Evolutionary conservation across 2,888 invertebrate genomes (phyloP), one percentile per base, ranked within the genome.

Genomic region (Amblyjoppa proteus): DNA sequence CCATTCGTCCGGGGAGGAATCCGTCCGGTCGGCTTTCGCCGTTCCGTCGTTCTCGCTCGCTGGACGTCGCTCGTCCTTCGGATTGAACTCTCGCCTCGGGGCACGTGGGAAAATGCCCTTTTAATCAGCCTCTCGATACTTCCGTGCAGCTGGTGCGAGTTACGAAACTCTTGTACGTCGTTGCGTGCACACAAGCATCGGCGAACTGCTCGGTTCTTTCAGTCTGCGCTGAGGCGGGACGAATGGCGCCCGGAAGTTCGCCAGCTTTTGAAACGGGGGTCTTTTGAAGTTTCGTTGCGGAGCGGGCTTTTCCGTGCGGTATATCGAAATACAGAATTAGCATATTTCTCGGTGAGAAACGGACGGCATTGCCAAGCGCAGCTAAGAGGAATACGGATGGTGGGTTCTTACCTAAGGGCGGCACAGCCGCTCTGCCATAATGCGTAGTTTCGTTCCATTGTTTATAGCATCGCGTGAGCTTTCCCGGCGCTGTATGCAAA

Each of bases 401-500:
- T 6, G 31, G 6, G 7, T 68, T 68, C 66, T 68, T 68, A 38
- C 38, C 20, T 38, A 11, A 68, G 38, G 20, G 11, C 25, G 38
- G 2, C 41, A 9, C 16, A 41, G n/a, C 38, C 20, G 7, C 9
- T n/a, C 38, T 38, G 38, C 38, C 34, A 38, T 66, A 34, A 16
- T 34, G 66, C 38, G 41, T 41, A 68, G n/a, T 68, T n/a, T 41
- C 38, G 20, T 41, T 16, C 28, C 58, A 85, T 87, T 87, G 87
- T 88, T 88, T 88, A 89, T 83, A 82, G 79, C 79, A 80, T 70
- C 70, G 41, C 38, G 41, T 41, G 20, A 68, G 66, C 66, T 68
- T n/a, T 20, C 56, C 66, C 49, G 56, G 82, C 82, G 85, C 84
- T 88, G 84, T 88, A 90, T 90, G 90, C 88, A 89, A 89, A 90